These are phyloP conservation scores for Xylota segnis DNA, from an alignment of 2,888 invertebrate species.

Conservation along the genomic window DNA sequence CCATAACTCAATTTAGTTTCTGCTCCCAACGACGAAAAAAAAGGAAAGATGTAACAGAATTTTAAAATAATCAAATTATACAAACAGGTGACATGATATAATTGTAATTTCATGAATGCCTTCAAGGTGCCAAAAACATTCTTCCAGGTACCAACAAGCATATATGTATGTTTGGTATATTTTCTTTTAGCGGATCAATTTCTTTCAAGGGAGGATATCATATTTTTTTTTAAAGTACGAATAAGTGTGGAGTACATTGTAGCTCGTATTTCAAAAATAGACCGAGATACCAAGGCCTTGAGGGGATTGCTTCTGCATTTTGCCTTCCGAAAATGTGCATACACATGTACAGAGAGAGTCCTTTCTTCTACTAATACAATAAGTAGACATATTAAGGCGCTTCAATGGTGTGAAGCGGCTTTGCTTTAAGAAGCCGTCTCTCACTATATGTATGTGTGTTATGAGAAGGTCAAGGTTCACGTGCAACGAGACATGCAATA, in stretches of 20 bases:
- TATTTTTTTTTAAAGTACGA: neutral
- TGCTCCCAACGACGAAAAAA: neutral
- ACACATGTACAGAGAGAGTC: neutral
- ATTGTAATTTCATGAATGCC: constrained; percentile 19
- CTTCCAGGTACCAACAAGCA: neutral
- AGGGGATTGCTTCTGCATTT: constrained; percentile 16
- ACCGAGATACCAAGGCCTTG: constrained; percentile 5
- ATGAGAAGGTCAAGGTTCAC: constrained; percentile 55
- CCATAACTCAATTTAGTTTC: constrained; percentile 4
- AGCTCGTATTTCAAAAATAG: neutral
- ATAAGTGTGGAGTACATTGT: neutral
- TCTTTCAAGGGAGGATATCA: neutral
- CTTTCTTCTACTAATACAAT: neutral
- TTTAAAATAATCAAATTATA: constrained; percentile 24
- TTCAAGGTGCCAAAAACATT: constrained; percentile 2
- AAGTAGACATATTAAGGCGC: constrained; percentile 12
- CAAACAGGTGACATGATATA: constrained; percentile 37
- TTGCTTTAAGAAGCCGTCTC: neutral
- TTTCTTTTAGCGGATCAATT: constrained; percentile 5
- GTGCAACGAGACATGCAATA: constrained; percentile 59
- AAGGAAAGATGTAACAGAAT: neutral
- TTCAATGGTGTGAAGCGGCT: constrained; percentile 21
- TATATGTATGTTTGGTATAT: neutral
- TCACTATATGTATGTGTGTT: constrained; percentile 1
- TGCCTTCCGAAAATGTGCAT: constrained; percentile 4